Base-by-base conservation (phyloP, 2,113 vertebrate genomes). In the Megaceryle maxima region DNA sequence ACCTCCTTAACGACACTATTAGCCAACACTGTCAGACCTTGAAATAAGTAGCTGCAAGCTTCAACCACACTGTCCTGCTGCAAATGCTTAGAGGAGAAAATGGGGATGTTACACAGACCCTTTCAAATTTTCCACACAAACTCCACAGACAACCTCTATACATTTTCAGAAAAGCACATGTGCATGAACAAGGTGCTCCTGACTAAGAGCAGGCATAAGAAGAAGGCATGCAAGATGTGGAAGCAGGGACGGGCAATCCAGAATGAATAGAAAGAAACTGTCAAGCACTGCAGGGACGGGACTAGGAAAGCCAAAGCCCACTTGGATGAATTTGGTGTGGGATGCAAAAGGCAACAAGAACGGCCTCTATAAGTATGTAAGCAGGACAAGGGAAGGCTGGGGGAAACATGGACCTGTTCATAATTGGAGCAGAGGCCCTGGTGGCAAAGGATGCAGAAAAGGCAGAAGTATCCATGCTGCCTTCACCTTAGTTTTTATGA, bases 161-260 rank as follows among this genome's bases (percentile, higher is more conserved):
- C 31, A 57, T 8, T 20, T 78, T 56, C 1, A 31, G 50, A 60
- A 75, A 66, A 39, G 1, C 31, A 44, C 4, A 41, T 0, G 20
- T 17, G 50, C 4, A 3, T 7, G 24, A 83, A 46, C 11, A n/a
- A 78, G 2, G 24, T 48, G 77, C 28, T 83, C 43, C 43, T 35
- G 31, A 77, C 62, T 35, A 68, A 50, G 68, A 10, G 75, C 64
- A 81, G 69, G 37, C 17, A 64, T 33, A 55, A 29, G 74, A 70
- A 70, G 18, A 28, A 82, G 59, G 33, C 13, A 20, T 10, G 3
- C 5, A 63, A 55, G 56, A 59, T 10, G 16, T 39, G 39, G 46
- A 91, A 87, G 60, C 31, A 43, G 56, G 17, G 51, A 75, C 0
- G 3, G 17, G 22, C 0, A 0, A 85, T 26, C 13, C 15, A 60